A percentile compares a stretch with the other conserved stretches of the same genome.
These are phyloP conservation scores for Bradysia coprophila DNA, from an alignment of 1,140 invertebrate species.

Conservation along the genomic window DNA sequence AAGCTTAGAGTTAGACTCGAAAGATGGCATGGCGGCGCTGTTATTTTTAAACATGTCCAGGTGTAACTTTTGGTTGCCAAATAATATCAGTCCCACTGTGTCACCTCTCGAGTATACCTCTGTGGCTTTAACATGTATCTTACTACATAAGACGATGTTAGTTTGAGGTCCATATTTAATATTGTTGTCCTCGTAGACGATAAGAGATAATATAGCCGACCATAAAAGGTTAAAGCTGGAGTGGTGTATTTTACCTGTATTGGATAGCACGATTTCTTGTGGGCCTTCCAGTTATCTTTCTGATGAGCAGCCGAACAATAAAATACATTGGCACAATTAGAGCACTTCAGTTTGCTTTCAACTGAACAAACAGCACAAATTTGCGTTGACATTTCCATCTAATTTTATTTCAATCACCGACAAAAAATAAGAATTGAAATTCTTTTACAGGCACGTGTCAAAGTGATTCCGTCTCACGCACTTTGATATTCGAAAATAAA, in stretches of 20 bases:
- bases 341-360: constrained; percentile 32
- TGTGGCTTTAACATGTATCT: not conserved
- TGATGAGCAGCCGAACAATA: constrained; percentile 62
- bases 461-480: too few relatives aligned
- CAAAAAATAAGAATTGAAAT: too few relatives aligned
- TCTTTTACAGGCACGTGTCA: too few relatives aligned
- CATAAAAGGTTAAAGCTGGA: constrained; percentile 2
- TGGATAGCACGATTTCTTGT: constrained; percentile 41
- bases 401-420: too few relatives aligned
- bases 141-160: not conserved
- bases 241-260: constrained; percentile 25
- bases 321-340: constrained; percentile 41
- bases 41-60: too few relatives aligned
- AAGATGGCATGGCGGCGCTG: too few relatives aligned
- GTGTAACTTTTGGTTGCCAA: too few relatives aligned
- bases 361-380: constrained; percentile 3
- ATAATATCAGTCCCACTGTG: too few relatives aligned
- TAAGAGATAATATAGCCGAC: not conserved
- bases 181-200: not conserved
- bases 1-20: too few relatives aligned
- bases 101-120: too few relatives aligned
- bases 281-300: constrained; percentile 50
- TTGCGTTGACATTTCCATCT: too few relatives aligned
- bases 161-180: not conserved
- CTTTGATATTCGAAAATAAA: too few relatives aligned